A percentile compares a stretch with the other conserved stretches of the same genome.
Evolutionary conservation across 2,797 vertebrate genomes (phyloP).

Genomic region (Tauraco hartlaubi): DNA sequence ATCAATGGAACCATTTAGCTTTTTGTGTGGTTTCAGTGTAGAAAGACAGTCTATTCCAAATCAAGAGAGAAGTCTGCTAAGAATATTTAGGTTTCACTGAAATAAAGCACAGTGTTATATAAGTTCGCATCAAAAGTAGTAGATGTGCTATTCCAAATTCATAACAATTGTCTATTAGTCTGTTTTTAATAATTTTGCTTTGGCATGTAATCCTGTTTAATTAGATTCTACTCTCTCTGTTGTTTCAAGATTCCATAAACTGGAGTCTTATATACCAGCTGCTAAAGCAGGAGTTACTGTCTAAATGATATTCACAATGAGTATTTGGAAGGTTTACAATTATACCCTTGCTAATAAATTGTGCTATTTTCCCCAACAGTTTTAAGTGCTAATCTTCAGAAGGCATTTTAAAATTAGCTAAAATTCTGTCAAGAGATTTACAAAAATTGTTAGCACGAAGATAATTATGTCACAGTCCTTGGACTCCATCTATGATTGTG

Average conservation of each 20-base stretch:
- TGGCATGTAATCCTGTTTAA: slow-evolving; percentile 88
- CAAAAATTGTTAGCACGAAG: slow-evolving; percentile 86
- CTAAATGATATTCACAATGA: slow-evolving; percentile 87
- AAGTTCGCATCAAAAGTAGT: slow-evolving; percentile 69
- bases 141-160: slow-evolving; percentile 73
- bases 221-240: slow-evolving; percentile 86
- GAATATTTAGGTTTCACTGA: slow-evolving; percentile 58
- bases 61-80: slow-evolving; percentile 61
- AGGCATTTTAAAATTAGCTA: slow-evolving; percentile 87
- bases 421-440: slow-evolving; percentile 87
- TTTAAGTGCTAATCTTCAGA: slow-evolving; percentile 86
- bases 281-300: slow-evolving; percentile 85
- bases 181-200: slow-evolving; percentile 88
- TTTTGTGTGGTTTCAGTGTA: slow-evolving; percentile 61
- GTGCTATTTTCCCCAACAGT: slow-evolving; percentile 86
- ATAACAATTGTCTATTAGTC: slow-evolving; percentile 83
- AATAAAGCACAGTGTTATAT: slow-evolving; percentile 57
- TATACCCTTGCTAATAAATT: slow-evolving; percentile 89
- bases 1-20: slow-evolving; percentile 69
- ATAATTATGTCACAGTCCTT: slow-evolving; percentile 87
- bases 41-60: slow-evolving; percentile 63
- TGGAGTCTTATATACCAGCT: slow-evolving; percentile 84
- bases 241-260: slow-evolving; percentile 88
- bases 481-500: slow-evolving; percentile 86
- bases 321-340: slow-evolving; percentile 87